Base-by-base conservation (phyloP, 2,113 vertebrate genomes). In the Malurus alboscapulatus region DNA sequence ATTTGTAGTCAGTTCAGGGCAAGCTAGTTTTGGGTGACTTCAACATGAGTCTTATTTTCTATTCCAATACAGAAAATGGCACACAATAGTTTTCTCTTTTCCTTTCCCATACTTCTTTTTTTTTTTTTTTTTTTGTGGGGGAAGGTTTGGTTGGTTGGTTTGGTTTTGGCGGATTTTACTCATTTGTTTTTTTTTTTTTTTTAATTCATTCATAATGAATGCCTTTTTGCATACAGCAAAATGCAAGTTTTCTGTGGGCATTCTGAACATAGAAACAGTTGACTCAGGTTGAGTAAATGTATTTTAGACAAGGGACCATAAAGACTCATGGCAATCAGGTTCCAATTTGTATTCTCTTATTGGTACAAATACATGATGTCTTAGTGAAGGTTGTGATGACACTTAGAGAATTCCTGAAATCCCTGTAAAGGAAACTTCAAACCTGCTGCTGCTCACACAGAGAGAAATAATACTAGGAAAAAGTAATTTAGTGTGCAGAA, bases 221-320 rank as follows among this genome's bases (percentile, higher is more conserved):
- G 1, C 0, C 42, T 84, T 6, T 74, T 78, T 74, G 27, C 3
- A 6, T 26, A 21, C 3, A 62, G 7, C 3, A 57, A 61, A 67
- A 57, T 20, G 1, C 0, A 65, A 2, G 5, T 40, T 68, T 87
- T 68, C 10, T 11, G 10, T 48, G 7, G 0, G 0, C 14, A 50
- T 54, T 86, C 69, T 69, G 20, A 58, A 59, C 79, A 51, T 1
- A 78, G 10, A 63, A 45, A 1, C 8, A 45, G 5, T 38, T 3
- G 12, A 27, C 27, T 9, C 14, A 77, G 6, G 5, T 5, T 0
- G 0, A 48, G 7, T 14, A 84, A 74, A 75, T 20, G 1, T 5
- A 34, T 20, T 20, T 36, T 13, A 18, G 18, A 65, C 14, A 8
- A 17, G 4, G 14, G 13, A 50, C 11, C 13, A 25, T 18, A 59